Percentiles rank a stretch among this genome's conserved stretches.
These are phyloP conservation scores for Gavialis gangeticus DNA, from an alignment of 2,113 vertebrate species.

Conservation along the genomic window DNA sequence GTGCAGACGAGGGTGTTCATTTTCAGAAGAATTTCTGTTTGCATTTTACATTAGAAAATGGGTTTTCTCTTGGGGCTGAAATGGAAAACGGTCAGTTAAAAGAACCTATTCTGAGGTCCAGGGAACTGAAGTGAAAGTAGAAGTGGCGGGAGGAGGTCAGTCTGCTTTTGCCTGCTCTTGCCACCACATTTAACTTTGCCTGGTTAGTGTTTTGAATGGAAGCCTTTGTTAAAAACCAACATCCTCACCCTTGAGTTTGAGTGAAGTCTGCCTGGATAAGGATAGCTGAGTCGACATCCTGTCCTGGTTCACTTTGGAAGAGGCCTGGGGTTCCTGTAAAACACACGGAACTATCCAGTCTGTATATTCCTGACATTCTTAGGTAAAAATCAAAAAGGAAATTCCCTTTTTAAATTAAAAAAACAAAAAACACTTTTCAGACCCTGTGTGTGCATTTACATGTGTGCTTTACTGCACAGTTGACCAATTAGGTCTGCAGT, in stretches of 20 bases:
- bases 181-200: background rate
- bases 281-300: background rate
- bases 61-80: background rate
- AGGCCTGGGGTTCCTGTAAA: background rate
- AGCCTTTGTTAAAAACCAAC: background rate
- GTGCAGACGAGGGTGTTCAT: background rate
- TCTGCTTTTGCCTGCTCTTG: accelerated
- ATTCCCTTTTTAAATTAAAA: background rate
- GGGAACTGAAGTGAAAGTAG: background rate
- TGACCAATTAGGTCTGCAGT: no score
- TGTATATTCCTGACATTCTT: background rate
- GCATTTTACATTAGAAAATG: background rate
- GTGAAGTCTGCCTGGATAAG: background rate
- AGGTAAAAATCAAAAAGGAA: background rate
- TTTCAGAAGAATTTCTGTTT: background rate
- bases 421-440: background rate
- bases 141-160: background rate
- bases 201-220: background rate
- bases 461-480: no score
- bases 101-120: background rate
- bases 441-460: background rate
- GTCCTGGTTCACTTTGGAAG: background rate
- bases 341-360: background rate
- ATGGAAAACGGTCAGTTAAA: background rate
- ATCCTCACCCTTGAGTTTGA: background rate